Percentiles rank a stretch among this genome's conserved stretches.
Conservation (phyloP, 2,888 invertebrate genomes). For the Hirtodrosophila trivittata region DNA sequence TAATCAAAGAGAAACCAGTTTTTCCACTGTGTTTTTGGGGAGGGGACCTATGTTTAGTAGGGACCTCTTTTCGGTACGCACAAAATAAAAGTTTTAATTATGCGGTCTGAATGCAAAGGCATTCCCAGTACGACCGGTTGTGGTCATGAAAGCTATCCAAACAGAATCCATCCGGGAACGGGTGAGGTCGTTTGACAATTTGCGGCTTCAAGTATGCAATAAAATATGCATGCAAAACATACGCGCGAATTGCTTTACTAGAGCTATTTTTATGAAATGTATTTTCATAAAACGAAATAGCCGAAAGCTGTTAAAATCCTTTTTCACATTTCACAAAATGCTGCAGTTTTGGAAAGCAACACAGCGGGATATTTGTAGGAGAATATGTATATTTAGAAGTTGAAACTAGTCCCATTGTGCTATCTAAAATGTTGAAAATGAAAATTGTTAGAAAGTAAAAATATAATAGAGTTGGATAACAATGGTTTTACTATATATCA, state of each 20-base stretch:
- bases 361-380: too few relatives aligned
- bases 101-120: conserved; percentile 52
- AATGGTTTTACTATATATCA: not conserved
- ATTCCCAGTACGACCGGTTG: conserved; percentile 35
- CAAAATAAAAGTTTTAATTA: conserved; percentile 65
- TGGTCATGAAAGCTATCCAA: not conserved
- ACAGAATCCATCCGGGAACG: conserved; percentile 10
- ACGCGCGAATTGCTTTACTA: conserved; percentile 27
- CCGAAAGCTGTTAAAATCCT: too few relatives aligned
- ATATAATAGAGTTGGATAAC: conserved; percentile 5
- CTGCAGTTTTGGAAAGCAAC: too few relatives aligned
- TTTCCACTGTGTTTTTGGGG: too few relatives aligned
- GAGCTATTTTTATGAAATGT: conserved; percentile 33
- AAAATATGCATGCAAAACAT: conserved; percentile 63
- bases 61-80: conserved; percentile 18
- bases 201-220: conserved; percentile 46
- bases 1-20: too few relatives aligned
- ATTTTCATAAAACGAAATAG: conserved; percentile 48
- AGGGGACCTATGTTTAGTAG: not conserved
- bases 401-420: too few relatives aligned
- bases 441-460: not conserved
- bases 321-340: too few relatives aligned
- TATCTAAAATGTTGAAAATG: not conserved
- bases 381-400: too few relatives aligned
- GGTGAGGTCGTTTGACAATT: conserved; percentile 35